Evolutionary conservation across 2,797 vertebrate genomes (phyloP).

Genomic region (Rhinoraja longicauda): DNA sequence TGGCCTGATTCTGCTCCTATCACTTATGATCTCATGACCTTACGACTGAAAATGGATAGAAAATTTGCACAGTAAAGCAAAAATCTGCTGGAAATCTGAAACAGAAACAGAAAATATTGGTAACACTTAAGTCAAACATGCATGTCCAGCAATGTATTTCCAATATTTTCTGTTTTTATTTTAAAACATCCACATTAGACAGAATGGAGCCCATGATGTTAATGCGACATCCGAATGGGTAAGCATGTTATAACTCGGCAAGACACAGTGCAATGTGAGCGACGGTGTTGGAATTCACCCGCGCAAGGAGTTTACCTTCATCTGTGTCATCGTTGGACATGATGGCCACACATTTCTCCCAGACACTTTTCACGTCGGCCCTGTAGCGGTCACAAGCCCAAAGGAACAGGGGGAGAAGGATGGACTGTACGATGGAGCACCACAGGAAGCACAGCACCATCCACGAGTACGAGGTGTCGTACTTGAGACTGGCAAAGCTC

Average conservation of each 20-base stretch:
- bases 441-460: constrained; percentile 85
- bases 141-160: too few relatives aligned
- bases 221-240: neutral
- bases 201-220: neutral
- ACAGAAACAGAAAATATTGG: too few relatives aligned
- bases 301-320: constrained; percentile 61
- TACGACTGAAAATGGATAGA: too few relatives aligned
- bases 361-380: constrained; percentile 74
- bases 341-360: constrained; percentile 84
- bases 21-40: too few relatives aligned
- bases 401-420: constrained; percentile 80
- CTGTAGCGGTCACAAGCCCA: constrained; percentile 89
- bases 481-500: constrained; percentile 82
- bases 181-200: neutral
- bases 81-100: too few relatives aligned
- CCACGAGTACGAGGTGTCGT: constrained; percentile 74
- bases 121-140: too few relatives aligned
- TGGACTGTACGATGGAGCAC: constrained; percentile 87
- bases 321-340: constrained; percentile 80
- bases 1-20: too few relatives aligned
- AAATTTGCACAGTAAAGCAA: too few relatives aligned
- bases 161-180: too few relatives aligned
- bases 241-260: neutral
- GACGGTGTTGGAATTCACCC: neutral
- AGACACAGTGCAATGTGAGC: neutral